Evolutionary conservation across 2,113 vertebrate species (phyloP), one percentile per base, ranked within the genome.

Genomic region (Motacilla tschutschensis): DNA sequence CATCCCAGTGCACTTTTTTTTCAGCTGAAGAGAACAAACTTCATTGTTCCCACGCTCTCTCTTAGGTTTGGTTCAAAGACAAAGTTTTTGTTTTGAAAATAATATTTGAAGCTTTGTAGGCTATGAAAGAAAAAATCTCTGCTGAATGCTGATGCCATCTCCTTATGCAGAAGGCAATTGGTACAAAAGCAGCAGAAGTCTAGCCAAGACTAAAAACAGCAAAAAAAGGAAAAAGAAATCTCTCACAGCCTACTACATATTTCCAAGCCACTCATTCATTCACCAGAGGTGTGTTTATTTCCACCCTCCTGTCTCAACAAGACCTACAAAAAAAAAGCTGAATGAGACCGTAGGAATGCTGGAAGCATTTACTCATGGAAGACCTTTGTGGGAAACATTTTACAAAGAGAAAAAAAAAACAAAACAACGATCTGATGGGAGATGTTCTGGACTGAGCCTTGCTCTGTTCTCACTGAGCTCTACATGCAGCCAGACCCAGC

Each of bases 241-340:
- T 83, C 25, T 76, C 47, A 31, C 28, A 59, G n/a, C 44, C 67
- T 75, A 43, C 48, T 63, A 59, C 47, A 54, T 63, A 47, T 81
- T 89, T 69, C 51, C 1, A 1, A 82, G 55, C 22, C 47, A 71
- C 41, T 18, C 46, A 22, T 75, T 85, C 46, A 79, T 48, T 33
- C 59, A 71, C 26, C 6, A 63, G 31, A 91, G 70, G 10, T 63
- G 36, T 79, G 43, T 63, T 85, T 80, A 65, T 69, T 60, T 92
- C 72, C 66, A 59, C 22, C 10, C 18, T 93, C 73, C 40, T 83
- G 54, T 65, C 85, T 88, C 66, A 75, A 86, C 47, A 66, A 83
- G 88, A 94, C 59, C 53, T 44, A 63, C 29, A 81, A 59, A 40
- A 72, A 72, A 72, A 89, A 88, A 75, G 28, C 38, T 88, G 66